Evolutionary conservation across 2,888 invertebrate genomes (phyloP).

Genomic region (Ochropacha duplaris): DNA sequence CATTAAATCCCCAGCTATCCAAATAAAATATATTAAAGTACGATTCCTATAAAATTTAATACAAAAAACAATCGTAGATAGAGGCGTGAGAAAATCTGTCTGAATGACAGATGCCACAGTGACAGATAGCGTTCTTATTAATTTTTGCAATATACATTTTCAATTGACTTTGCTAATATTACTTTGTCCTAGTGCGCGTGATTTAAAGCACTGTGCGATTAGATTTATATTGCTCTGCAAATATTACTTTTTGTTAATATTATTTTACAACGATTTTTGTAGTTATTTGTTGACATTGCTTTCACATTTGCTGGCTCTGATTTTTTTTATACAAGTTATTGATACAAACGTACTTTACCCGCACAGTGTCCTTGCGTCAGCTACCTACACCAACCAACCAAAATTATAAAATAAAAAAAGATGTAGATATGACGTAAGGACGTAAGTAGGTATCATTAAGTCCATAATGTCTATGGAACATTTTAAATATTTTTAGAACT

Average conservation of each 20-base stretch:
- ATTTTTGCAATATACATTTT: slow-evolving; percentile 46
- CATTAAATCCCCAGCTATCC: not conserved
- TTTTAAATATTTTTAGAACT: too few species aligned
- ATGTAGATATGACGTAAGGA: too few species aligned
- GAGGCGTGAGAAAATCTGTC: slow-evolving; percentile 47
- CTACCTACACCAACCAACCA: too few species aligned
- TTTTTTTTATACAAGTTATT: slow-evolving; percentile 16
- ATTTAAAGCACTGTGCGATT: slow-evolving; percentile 13
- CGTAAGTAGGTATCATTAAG: too few species aligned
- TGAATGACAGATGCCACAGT: slow-evolving; percentile 33
- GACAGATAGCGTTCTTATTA: slow-evolving; percentile 45
- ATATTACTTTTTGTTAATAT: slow-evolving; percentile 17
- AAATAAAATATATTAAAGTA: not conserved
- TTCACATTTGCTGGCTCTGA: slow-evolving; percentile 6
- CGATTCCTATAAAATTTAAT: slow-evolving; percentile 6
- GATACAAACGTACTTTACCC: not conserved
- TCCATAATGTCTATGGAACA: too few species aligned
- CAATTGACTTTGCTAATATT: slow-evolving; percentile 22
- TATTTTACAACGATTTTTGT: not conserved
- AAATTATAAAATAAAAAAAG: too few species aligned
- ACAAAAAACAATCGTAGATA: slow-evolving; percentile 21
- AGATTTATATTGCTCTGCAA: slow-evolving; percentile 31
- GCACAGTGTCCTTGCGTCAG: not conserved
- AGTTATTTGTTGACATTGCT: not conserved
- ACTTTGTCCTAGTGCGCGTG: slow-evolving; percentile 14